These are phyloP conservation scores for Micromys minutus DNA, from an alignment of 2,113 vertebrate species.

Conservation along the genomic window DNA sequence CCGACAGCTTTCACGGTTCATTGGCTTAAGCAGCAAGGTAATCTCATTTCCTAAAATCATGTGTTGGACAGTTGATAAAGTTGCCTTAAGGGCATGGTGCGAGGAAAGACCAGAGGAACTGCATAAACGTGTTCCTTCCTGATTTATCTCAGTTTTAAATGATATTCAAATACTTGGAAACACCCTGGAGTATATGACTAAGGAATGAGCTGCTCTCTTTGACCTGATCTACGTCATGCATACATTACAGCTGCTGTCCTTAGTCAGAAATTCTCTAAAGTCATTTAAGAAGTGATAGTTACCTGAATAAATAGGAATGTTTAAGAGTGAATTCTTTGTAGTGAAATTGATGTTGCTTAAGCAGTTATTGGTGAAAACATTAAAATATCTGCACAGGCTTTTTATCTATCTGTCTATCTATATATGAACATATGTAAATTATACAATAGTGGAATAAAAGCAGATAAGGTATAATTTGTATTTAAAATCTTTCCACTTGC, in stretches of 20 bases:
- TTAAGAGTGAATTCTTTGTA: constrained; percentile 36
- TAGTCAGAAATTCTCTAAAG: not conserved
- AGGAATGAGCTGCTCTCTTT: not conserved
- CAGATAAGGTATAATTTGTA: not conserved
- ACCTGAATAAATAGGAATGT: constrained; percentile 32
- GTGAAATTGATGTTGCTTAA: constrained; percentile 1
- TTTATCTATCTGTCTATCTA: too few relatives aligned
- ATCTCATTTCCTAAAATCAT: constrained; percentile 63
- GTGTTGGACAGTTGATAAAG: constrained; percentile 66
- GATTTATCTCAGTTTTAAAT: constrained; percentile 49
- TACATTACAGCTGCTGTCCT: constrained; percentile 11
- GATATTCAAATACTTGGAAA: constrained; percentile 18
- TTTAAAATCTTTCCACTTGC: not conserved
- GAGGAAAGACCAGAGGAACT: constrained; percentile 36
- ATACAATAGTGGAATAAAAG: not conserved
- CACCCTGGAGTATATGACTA: constrained; percentile 17
- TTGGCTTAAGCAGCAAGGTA: constrained; percentile 75
- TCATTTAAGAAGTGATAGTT: not conserved
- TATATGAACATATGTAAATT: not conserved
- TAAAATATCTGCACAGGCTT: not conserved
- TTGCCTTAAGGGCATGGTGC: not conserved
- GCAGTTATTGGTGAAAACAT: constrained; percentile 42
- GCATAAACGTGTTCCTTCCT: constrained; percentile 38
- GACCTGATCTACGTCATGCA: not conserved
- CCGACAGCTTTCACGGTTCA: constrained; percentile 57